Conservation (phyloP, 2,113 vertebrate species). For the Gymnobelideus leadbeateri region DNA sequence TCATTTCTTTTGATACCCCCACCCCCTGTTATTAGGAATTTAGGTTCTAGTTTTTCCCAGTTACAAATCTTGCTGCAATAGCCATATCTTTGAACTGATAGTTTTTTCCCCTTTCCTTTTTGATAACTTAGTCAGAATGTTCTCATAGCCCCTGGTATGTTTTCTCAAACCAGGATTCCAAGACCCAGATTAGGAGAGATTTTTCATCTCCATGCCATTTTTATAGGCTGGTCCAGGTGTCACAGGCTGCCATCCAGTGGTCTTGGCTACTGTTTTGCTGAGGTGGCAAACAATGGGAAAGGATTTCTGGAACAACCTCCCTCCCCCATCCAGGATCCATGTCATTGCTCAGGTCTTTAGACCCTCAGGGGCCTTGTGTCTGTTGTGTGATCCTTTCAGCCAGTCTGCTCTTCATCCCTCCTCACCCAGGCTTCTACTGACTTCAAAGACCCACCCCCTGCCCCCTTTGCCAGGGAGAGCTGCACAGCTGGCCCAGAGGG, state of each 20-base stretch:
- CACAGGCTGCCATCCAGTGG: not conserved
- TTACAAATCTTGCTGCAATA: not conserved
- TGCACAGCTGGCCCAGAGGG: conserved; percentile 46
- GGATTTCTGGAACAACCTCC: not conserved
- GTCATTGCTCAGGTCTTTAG: not conserved
- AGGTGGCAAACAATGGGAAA: not conserved
- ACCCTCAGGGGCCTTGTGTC: not conserved
- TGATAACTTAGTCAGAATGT: not conserved
- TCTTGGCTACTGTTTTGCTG: not conserved
- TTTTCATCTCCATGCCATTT: not conserved
- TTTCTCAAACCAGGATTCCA: not conserved
- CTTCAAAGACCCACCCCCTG: conserved; percentile 52
- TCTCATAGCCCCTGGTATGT: not conserved
- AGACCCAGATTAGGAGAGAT: not conserved
- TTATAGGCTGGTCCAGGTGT: not conserved
- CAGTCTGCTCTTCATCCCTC: not conserved
- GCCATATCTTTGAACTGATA: not conserved
- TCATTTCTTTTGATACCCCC: not conserved
- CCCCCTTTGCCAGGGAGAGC: conserved; percentile 49
- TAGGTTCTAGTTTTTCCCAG: not conserved
- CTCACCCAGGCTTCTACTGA: conserved; percentile 51
- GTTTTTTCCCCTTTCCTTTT: not conserved
- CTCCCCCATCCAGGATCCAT: not conserved
- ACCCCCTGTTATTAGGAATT: not conserved
- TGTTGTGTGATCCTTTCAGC: conserved; percentile 17